Base-by-base conservation (phyloP, 2,888 invertebrate genomes). In the Idaea biselata region DNA sequence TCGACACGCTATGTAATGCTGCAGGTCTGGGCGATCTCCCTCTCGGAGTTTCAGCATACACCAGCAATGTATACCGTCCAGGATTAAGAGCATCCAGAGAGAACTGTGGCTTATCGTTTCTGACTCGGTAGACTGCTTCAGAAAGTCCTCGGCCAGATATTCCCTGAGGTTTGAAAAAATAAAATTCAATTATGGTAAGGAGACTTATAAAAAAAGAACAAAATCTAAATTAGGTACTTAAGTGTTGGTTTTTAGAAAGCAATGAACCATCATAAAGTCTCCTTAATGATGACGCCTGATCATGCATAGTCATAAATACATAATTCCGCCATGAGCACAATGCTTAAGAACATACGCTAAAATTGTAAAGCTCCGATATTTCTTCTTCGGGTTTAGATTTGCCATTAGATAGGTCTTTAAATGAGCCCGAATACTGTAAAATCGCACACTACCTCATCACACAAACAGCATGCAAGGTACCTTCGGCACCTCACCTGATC, bases 11-110 rank as follows among this genome's bases (percentile, higher is more conserved):
- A 65, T 94, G 95, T 81, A 97, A 93, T 63, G 96, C 94, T 63
- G 96, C 96, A 1, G 97, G 95, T 69, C 81, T 81, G 60, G 95
- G 95, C 69, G 97, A 97, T 70, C 95, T 94, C 65, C 97, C 97
- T 78, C 95, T 94, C 7, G 96, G 95, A 73, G 97, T 97, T 73
- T 96, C 96, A 18, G 97, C 96, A 82, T 96, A 97, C 33, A 97
- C 95, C 69, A 95, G 93, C 70, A 97, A 94, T 79, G 96, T 96
- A 87, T 97, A 97, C 72, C 94, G 94, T 60, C 96, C 97, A 17
- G 97, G 95, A 64, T 96, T 94, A 65, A 97, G 91, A 70, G 95
- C 95, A 79, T 95, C 95, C 63, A 97, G 90, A 58, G 95, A 93
- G 77, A 97, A 97, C 73, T 94, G 94, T 0, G 97, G 97, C 66